Evolutionary conservation across 2,113 vertebrate species (phyloP), one percentile per base, ranked within the genome.

Genomic region (Takifugu flavidus): DNA sequence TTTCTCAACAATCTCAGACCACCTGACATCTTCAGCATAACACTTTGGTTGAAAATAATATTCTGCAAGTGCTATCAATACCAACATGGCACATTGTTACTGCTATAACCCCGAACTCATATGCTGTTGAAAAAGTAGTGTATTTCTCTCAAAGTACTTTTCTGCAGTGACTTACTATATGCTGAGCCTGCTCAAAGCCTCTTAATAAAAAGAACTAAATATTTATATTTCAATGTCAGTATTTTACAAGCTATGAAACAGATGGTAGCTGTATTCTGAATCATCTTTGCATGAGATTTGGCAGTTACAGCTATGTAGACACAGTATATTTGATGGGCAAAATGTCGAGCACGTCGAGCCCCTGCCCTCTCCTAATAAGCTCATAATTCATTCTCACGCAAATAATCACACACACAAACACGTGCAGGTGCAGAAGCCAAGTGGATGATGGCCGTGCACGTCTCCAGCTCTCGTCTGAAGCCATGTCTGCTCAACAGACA

Each of bases 101-200:
- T 89, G 88, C 88, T 91, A 92, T 87, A 85, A 86, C 83, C 88
- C 80, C 85, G 80, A 82, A 90, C 87, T 88, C 82, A 83, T 90
- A 74, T 82, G 79, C 80, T 88, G 87, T 87, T 89, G 87, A 84
- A 91, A 92, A 93, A 92, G 90, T 92, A 91, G 86, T 89, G 84
- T 91, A 89, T 89, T 82, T 89, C 84, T 91, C 89, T 93, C 84
- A 87, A 90, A 91, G 90, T 88, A 91, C 89, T 91, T 91, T 61
- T 72, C 88, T 91, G 91, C 89, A 89, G 89, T 82, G 90, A 88
- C 77, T 89, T 90, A 92, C 84, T 89, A 89, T 93, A 87, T 89
- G 92, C 92, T 91, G 94, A 98, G 94, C 94, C 95, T 94, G 94
- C 95, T 96, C 93, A 94, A 93, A 91, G 91, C 91, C 89, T 92